Conservation (phyloP, 2,888 invertebrate genomes). For the Brachypalpus laphriformis region DNA sequence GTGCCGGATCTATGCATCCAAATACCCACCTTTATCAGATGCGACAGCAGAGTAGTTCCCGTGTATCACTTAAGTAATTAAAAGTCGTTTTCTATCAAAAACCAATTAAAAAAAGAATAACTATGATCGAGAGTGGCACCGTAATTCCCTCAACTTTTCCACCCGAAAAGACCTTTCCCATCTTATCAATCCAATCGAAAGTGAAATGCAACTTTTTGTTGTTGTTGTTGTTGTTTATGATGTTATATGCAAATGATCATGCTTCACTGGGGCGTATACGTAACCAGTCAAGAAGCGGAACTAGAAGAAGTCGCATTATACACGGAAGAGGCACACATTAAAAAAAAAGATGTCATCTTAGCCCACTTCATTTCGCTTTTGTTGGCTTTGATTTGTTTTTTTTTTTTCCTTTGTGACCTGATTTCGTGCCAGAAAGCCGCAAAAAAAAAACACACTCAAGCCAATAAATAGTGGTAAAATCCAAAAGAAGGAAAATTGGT, state of each 20-base stretch:
- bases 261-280: slow-evolving; percentile 72
- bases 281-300: slow-evolving; percentile 70
- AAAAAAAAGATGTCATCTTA: slow-evolving; percentile 60
- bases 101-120: slow-evolving; percentile 14
- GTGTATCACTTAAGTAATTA: slow-evolving; percentile 13
- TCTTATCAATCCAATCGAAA: slow-evolving; percentile 56
- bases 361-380: slow-evolving; percentile 71
- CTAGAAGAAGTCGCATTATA: slow-evolving; percentile 47
- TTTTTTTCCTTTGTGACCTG: slow-evolving; percentile 63
- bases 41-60: background rate
- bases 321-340: slow-evolving; percentile 53
- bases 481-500: slow-evolving; percentile 16
- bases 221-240: background rate
- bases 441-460: slow-evolving; percentile 6
- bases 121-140: slow-evolving; percentile 8
- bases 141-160: background rate
- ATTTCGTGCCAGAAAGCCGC: slow-evolving; percentile 59
- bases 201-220: slow-evolving; percentile 53
- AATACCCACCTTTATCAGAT: background rate
- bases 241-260: slow-evolving; percentile 56
- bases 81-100: background rate
- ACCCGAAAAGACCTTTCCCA: slow-evolving; percentile 31
- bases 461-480: slow-evolving; percentile 13
- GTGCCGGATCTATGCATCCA: background rate
- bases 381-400: slow-evolving; percentile 47